Base-by-base conservation (phyloP, 2,797 vertebrate genomes). In the Stomatorhinus walkeri region DNA sequence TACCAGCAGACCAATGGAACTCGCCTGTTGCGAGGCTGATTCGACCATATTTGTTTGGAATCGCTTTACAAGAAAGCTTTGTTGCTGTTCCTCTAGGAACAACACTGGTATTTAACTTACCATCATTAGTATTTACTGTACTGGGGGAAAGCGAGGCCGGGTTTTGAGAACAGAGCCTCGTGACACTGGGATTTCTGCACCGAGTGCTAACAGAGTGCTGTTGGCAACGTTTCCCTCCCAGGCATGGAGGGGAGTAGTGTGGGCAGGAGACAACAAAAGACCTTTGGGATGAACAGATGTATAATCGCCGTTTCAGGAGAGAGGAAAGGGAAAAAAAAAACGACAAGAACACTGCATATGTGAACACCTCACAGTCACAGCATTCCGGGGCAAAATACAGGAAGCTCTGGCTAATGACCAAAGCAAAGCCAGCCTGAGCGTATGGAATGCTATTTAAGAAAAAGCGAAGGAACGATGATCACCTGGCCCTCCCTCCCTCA, bases 1-100 rank as follows among this genome's bases (percentile, higher is more conserved):
- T 22, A 85, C 46, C 36, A 87, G 68, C 36, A 87, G 68, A 46
- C 87, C 22, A 56, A 59, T 46, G 48, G 90, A 87, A 61, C 36
- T n/a, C 22, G 54, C 24, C 76, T 1, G n/a, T 22, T 46, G 32
- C 2, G 48, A 28, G 32, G 2, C 81, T 61, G 32, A 84, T 28
- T 19, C n/a, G 22, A 12, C 46, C 28, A 32, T 51, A 36, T 88
- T 43, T 56, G 68, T 88, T n/a, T 81, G 36, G 54, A 22, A n/a
- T 64, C 56, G 48, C 36, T 87, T 40, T 40, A 24, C 12, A 36
- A 22, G 72, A 2, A n/a, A 14, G 43, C 4, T n/a, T 72, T 88
- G 87, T 24, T 52, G 28, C 24, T 52, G 76, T 81, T 46, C 76
- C 87, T 40, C 72, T 52, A 79, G 64, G 24, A 54, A 8, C 32